Percentiles rank a stretch among this genome's conserved stretches.
phyloP scores from a whole-genome alignment of 2,797 vertebrate genomes.

The Anas acuta region DNA sequence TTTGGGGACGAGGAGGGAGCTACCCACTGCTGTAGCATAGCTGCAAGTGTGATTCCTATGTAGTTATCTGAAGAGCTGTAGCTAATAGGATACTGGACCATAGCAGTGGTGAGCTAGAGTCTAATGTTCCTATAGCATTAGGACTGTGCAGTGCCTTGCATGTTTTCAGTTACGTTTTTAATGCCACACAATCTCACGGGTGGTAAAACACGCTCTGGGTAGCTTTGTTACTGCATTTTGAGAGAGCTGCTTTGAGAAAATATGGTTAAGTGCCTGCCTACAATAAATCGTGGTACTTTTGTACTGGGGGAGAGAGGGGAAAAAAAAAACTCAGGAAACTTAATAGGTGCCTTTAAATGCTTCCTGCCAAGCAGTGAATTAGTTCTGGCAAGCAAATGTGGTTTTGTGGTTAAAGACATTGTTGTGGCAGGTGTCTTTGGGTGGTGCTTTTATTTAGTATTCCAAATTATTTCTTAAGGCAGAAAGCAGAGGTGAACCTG shows the following conservation, averaged over 20 bases:
- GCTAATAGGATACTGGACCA: neutral
- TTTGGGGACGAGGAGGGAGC: neutral
- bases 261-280: neutral
- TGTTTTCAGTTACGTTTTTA: neutral
- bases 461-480: neutral
- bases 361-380: constrained; percentile 34
- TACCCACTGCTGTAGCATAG: neutral
- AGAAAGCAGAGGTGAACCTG: neutral
- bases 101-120: neutral
- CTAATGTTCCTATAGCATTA: neutral
- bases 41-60: neutral
- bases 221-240: neutral
- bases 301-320: neutral
- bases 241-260: neutral
- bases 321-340: neutral
- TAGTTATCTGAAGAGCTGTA: neutral
- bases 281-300: neutral
- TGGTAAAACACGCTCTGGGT: neutral
- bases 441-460: neutral
- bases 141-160: neutral
- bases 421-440: constrained; percentile 37
- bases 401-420: constrained; percentile 15
- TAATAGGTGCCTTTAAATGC: neutral
- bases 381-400: constrained; percentile 1
- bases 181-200: neutral